Percentiles rank a stretch among this genome's conserved stretches.
Conservation (phyloP, 2,113 vertebrate species). For the Hymenochirus boettgeri region DNA sequence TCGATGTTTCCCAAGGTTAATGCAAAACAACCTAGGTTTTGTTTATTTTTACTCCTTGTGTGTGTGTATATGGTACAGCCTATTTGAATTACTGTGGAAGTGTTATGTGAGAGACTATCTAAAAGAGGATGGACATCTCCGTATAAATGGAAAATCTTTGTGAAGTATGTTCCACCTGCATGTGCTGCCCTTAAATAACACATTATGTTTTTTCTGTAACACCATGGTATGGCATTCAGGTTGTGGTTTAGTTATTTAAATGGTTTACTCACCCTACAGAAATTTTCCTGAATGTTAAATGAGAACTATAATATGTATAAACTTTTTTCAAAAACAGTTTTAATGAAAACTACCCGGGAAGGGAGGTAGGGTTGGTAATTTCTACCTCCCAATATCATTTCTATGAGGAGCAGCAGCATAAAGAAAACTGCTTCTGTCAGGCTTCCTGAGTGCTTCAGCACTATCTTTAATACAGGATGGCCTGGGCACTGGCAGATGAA, state of each 20-base stretch:
- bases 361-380: no score
- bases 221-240: neutral
- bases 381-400: no score
- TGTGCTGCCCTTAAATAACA: neutral
- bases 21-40: slow-evolving; percentile 50
- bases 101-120: slow-evolving; percentile 61
- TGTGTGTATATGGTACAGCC: slow-evolving; percentile 66
- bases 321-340: no score
- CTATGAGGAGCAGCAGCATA: no score
- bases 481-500: no score
- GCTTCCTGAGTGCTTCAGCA: no score
- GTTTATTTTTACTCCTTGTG: slow-evolving; percentile 27
- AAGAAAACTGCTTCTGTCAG: no score
- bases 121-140: slow-evolving; percentile 59
- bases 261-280: no score
- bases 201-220: neutral
- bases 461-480: no score
- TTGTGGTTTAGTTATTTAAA: neutral
- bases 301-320: neutral
- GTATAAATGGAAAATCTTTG: slow-evolving; percentile 59
- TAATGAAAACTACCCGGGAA: no score
- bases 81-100: slow-evolving; percentile 59
- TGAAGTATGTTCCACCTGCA: slow-evolving; percentile 65
- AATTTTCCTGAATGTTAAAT: neutral
- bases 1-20: slow-evolving; percentile 46